These are phyloP conservation scores for Polydrusus cervinus DNA, from an alignment of 2,888 invertebrate genomes.

Conservation along the genomic window DNA sequence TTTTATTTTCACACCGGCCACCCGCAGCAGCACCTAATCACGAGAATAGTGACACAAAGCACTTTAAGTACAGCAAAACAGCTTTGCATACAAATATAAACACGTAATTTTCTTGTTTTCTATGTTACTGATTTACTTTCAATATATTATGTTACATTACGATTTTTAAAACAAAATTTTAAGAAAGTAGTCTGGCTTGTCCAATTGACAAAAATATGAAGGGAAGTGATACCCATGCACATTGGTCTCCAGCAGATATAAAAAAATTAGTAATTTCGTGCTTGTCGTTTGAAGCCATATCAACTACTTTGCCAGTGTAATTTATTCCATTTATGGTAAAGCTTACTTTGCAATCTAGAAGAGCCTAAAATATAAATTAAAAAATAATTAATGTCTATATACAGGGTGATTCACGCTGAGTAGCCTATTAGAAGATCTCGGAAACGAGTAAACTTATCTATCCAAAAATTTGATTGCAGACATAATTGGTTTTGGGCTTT, in stretches of 20 bases:
- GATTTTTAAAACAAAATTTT: background rate
- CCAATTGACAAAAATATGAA: slow-evolving; percentile 42
- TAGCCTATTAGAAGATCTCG: too few species aligned
- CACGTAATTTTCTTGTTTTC: too few species aligned
- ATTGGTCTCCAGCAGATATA: slow-evolving; percentile 33
- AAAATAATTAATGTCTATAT: too few species aligned
- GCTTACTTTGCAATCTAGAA: slow-evolving; percentile 42
- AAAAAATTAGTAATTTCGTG: slow-evolving; percentile 46
- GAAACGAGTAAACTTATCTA: too few species aligned
- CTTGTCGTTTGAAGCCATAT: slow-evolving; percentile 36
- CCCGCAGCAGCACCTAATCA: too few species aligned
- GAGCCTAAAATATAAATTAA: slow-evolving; percentile 35
- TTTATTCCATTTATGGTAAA: slow-evolving; percentile 41
- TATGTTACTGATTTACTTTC: background rate
- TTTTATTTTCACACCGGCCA: too few species aligned
- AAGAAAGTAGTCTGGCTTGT: slow-evolving; percentile 43
- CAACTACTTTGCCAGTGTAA: slow-evolving; percentile 39
- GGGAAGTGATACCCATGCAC: slow-evolving; percentile 46
- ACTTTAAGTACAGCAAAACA: too few species aligned
- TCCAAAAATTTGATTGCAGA: too few species aligned
- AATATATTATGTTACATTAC: background rate
- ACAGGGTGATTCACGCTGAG: too few species aligned
- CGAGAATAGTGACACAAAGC: too few species aligned
- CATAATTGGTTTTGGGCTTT: too few species aligned
- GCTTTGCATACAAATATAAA: too few species aligned